phyloP scores from a whole-genome alignment of 2,888 invertebrate species.

The Protophormia terraenovae region DNA sequence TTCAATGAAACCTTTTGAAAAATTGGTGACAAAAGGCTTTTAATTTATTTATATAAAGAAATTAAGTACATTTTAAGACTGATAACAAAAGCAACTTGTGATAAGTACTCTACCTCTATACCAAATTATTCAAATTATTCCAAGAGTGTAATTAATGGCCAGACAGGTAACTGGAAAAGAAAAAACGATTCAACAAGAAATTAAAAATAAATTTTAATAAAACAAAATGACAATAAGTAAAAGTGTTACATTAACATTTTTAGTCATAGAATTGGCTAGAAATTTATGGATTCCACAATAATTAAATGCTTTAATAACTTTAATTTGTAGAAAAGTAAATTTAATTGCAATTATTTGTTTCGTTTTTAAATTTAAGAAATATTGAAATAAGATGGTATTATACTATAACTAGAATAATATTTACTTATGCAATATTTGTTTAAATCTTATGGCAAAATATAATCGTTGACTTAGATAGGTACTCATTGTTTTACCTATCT shows the following conservation, averaged over 20 bases:
- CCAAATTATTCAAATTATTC: slow-evolving; percentile 45
- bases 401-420: too few relatives aligned
- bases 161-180: slow-evolving; percentile 40
- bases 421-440: too few relatives aligned
- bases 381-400: too few relatives aligned
- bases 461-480: too few relatives aligned
- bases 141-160: slow-evolving; percentile 51
- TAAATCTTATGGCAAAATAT: too few relatives aligned
- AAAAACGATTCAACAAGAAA: background rate
- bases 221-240: slow-evolving; percentile 1
- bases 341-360: too few relatives aligned
- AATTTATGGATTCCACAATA: background rate
- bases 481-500: too few relatives aligned
- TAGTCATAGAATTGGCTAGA: background rate
- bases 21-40: slow-evolving; percentile 63
- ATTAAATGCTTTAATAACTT: background rate
- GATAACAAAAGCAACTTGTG: slow-evolving; percentile 45
- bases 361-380: too few relatives aligned
- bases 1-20: slow-evolving; percentile 51
- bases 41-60: slow-evolving; percentile 63
- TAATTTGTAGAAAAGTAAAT: too few relatives aligned
- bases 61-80: slow-evolving; percentile 49
- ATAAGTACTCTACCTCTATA: slow-evolving; percentile 44
- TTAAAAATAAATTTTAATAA: background rate
- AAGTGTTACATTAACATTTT: slow-evolving; percentile 21